Evolutionary conservation across 1,140 invertebrate genomes (phyloP).

Genomic region (Musca domestica): DNA sequence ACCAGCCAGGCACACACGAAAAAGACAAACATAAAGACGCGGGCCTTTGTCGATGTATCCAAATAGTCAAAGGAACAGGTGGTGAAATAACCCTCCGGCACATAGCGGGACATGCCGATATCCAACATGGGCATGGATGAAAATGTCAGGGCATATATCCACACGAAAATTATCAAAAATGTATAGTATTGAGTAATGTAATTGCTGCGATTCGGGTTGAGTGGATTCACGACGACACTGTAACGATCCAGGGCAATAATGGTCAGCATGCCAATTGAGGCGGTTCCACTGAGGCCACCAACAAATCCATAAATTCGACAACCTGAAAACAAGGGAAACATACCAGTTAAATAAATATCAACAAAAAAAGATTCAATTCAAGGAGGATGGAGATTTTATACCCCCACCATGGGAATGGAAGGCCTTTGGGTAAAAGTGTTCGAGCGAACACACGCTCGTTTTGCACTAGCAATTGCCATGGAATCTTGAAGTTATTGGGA

Average conservation of each 20-base stretch:
- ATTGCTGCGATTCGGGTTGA: constrained; percentile 62
- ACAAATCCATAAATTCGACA: constrained; percentile 70
- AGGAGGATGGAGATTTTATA: neutral
- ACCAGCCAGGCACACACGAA: constrained; percentile 68
- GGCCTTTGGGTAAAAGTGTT: neutral
- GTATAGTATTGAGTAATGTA: constrained; percentile 63
- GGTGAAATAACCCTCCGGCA: constrained; percentile 75
- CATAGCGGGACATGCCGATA: constrained; percentile 69
- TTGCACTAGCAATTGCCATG: neutral
- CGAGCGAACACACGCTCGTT: neutral
- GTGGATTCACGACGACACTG: constrained; percentile 68
- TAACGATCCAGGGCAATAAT: constrained; percentile 71
- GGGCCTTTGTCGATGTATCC: constrained; percentile 57
- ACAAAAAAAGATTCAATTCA: constrained; percentile 3
- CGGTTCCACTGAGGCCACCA: constrained; percentile 69
- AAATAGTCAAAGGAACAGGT: constrained; percentile 82
- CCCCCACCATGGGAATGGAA: neutral
- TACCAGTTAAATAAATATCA: neutral
- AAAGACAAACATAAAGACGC: constrained; percentile 66
- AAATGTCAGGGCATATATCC: constrained; percentile 71
- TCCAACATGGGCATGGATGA: constrained; percentile 66
- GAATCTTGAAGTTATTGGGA: too few species aligned
- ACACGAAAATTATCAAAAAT: constrained; percentile 62
- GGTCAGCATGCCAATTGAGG: constrained; percentile 68
- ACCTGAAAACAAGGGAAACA: constrained; percentile 55